Percentiles rank a stretch among this genome's conserved stretches.
Conservation (phyloP, 2,113 vertebrate species). For the Dasyurus viverrinus region DNA sequence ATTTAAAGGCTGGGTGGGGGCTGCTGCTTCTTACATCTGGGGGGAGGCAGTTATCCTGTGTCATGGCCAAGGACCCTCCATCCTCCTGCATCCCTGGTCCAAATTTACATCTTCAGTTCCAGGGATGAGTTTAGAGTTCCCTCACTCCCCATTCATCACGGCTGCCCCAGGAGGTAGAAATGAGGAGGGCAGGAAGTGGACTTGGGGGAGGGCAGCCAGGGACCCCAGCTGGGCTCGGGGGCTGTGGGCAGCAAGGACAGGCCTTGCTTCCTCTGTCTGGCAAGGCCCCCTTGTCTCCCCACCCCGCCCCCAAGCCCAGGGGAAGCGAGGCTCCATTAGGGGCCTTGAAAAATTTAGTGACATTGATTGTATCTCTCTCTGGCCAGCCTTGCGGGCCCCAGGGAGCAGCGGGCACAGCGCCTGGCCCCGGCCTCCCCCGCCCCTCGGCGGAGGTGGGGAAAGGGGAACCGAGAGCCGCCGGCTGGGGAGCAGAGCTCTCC, state of each 20-base stretch:
- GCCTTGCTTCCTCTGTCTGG: constrained; percentile 23
- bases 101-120: not conserved
- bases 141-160: not conserved
- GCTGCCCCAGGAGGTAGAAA: not conserved
- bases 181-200: not conserved
- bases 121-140: not conserved
- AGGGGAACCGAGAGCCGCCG: not conserved
- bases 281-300: constrained; percentile 18
- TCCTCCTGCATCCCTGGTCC: not conserved
- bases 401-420: constrained; percentile 56
- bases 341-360: constrained; percentile 74
- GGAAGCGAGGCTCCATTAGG: constrained; percentile 62
- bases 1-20: constrained; percentile 83
- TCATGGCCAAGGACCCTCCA: not conserved
- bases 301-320: constrained; percentile 20
- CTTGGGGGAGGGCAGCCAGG: constrained; percentile 43
- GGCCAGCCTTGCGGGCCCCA: constrained; percentile 61
- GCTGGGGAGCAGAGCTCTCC: not conserved
- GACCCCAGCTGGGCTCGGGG: constrained; percentile 21
- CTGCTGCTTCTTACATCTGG: constrained; percentile 80
- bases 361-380: constrained; percentile 50
- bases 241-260: not conserved
- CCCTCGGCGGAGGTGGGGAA: constrained; percentile 25
- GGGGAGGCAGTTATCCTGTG: not conserved
- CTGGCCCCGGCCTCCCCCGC: constrained; percentile 63